Conservation (phyloP, 1,140 invertebrate genomes). For the Idris sp. region DNA sequence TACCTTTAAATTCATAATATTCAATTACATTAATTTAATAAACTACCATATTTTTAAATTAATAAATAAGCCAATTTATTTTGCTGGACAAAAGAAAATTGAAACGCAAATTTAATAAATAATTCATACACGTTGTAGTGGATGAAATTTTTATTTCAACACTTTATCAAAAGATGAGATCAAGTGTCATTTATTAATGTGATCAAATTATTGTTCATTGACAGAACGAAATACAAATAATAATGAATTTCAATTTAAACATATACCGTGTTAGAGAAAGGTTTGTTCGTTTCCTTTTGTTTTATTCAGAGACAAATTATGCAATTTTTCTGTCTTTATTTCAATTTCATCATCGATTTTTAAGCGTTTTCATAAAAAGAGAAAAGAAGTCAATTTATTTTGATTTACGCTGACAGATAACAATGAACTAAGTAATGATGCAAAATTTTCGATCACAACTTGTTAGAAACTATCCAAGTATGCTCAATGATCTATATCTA, state of each 20-base stretch:
- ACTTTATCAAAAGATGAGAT: conserved; percentile 37
- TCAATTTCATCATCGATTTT: too few species aligned
- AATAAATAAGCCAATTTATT: too few species aligned
- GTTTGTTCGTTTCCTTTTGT: conserved; percentile 16
- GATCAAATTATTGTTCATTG: conserved; percentile 55
- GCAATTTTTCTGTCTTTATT: conserved; percentile 14
- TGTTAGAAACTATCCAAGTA: conserved; percentile 37
- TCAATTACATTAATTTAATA: too few species aligned
- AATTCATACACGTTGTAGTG: too few species aligned
- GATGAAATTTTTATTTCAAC: too few species aligned
- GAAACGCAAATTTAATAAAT: conserved; percentile 25
- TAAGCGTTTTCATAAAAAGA: too few species aligned
- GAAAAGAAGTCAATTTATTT: too few species aligned
- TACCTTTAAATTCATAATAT: too few species aligned
- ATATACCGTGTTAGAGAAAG: too few species aligned
- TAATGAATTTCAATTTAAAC: conserved; percentile 19
- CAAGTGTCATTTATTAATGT: conserved; percentile 54
- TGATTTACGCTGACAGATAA: conserved; percentile 7
- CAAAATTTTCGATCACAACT: conserved; percentile 42
- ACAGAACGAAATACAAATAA: conserved; percentile 18
- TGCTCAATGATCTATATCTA: conserved; percentile 31
- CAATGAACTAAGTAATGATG: conserved; percentile 25
- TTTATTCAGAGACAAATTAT: conserved; percentile 8
- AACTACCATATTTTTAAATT: too few species aligned
- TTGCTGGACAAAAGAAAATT: too few species aligned